Evolutionary conservation across 2,113 vertebrate species (phyloP).

Genomic region (Ahaetulla prasina): DNA sequence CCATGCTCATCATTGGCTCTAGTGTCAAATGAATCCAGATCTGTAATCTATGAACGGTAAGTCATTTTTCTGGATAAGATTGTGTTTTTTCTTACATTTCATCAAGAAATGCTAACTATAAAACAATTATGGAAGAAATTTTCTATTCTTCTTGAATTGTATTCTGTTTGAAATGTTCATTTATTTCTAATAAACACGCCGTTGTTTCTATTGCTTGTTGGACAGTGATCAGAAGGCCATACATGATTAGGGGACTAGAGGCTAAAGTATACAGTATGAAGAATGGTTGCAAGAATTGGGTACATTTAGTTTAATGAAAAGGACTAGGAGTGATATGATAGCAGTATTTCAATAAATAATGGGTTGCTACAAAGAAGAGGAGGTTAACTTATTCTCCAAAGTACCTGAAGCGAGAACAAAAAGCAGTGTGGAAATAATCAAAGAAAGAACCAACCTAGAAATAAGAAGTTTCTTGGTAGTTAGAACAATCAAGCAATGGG

Average conservation of each 20-base stretch:
- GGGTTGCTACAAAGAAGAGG: background rate
- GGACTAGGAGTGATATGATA: background rate
- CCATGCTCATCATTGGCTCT: conserved; percentile 89
- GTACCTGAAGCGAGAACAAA: background rate
- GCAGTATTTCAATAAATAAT: background rate
- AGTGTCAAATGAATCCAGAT: conserved; percentile 79
- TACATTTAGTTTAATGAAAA: background rate
- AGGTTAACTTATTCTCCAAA: background rate
- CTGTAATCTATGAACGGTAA: conserved; percentile 94
- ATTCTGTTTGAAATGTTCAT: background rate
- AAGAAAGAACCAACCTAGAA: background rate
- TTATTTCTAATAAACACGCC: background rate
- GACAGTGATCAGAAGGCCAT: background rate
- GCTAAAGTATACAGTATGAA: background rate
- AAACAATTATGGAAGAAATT: background rate
- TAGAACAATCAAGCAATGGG: background rate
- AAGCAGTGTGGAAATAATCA: background rate
- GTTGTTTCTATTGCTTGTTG: background rate
- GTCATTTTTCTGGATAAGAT: rapidly evolving
- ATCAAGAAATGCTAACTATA: background rate
- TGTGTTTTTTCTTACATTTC: background rate
- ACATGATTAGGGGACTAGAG: background rate
- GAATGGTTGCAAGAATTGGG: background rate
- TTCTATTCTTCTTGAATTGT: background rate
- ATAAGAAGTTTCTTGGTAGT: background rate